Conservation (phyloP, 2,797 vertebrate species). For the Pangasius djambal region DNA sequence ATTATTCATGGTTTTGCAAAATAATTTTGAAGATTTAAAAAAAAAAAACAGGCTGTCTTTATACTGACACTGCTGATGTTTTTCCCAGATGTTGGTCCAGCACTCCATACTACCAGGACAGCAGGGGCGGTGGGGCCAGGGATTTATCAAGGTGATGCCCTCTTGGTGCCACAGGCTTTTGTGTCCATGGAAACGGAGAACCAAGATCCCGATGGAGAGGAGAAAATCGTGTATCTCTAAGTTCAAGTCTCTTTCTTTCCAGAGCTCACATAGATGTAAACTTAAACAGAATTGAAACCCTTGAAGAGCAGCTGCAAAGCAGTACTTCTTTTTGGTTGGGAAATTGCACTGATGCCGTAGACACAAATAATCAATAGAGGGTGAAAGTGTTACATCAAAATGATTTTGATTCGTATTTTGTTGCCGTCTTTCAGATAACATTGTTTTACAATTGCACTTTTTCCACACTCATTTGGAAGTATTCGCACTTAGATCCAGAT, state of each 20-base stretch:
- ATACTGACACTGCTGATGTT: constrained; percentile 15
- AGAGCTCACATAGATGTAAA: constrained; percentile 11
- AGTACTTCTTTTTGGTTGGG: background rate
- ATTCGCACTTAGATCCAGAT: constrained; percentile 3
- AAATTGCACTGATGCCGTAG: constrained; percentile 8
- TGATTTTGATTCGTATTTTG: background rate
- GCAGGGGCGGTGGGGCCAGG: constrained; percentile 57
- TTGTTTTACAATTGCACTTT: constrained; percentile 13
- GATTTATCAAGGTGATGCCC: constrained; percentile 63
- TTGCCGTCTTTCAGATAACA: background rate
- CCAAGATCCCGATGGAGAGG: constrained; percentile 75
- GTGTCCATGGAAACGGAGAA: constrained; percentile 74
- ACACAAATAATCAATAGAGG: background rate
- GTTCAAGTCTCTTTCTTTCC: background rate
- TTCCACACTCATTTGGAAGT: background rate
- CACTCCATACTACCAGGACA: constrained; percentile 64
- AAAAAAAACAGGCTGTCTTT: background rate
- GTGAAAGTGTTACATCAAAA: background rate
- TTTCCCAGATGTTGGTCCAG: constrained; percentile 56
- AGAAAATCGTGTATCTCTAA: constrained; percentile 82
- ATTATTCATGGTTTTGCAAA: background rate
- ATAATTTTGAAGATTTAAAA: background rate
- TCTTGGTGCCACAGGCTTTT: constrained; percentile 65
- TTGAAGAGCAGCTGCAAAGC: constrained; percentile 14
- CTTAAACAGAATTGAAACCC: background rate